A percentile compares a stretch with the other conserved stretches of the same genome.
Conservation (phyloP, 1,140 invertebrate genomes). For the Drosophila tristis region DNA sequence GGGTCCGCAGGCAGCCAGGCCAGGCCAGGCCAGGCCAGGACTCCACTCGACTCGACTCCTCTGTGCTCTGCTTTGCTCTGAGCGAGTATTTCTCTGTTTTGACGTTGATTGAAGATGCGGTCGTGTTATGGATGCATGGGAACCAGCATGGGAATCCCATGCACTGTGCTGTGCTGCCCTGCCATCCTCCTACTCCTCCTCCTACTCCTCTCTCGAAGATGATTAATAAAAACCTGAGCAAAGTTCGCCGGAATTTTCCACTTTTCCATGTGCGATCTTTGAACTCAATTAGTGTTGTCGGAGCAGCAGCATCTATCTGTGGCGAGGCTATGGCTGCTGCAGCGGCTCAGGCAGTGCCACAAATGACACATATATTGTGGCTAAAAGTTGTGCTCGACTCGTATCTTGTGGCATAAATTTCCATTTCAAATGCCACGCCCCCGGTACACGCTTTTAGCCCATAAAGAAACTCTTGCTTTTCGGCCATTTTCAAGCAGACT, state of each 20-base stretch:
- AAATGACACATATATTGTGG: constrained; percentile 72
- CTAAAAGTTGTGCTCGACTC: constrained; percentile 5
- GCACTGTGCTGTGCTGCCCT: neutral
- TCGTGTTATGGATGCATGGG: constrained; percentile 73
- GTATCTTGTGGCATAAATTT: constrained; percentile 60
- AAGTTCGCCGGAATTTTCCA: constrained; percentile 52
- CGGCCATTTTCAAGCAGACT: constrained; percentile 31
- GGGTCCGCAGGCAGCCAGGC: neutral
- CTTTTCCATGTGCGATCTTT: constrained; percentile 63
- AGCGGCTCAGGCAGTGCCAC: constrained; percentile 9
- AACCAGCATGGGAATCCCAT: constrained; percentile 60
- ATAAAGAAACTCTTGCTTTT: constrained; percentile 58
- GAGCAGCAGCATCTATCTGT: constrained; percentile 16
- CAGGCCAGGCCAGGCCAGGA: no score
- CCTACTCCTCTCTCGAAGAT: constrained; percentile 18
- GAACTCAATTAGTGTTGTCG: constrained; percentile 75
- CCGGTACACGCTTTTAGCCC: constrained; percentile 68
- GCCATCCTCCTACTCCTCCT: neutral
- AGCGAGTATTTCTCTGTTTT: constrained; percentile 26
- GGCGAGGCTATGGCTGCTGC: neutral
- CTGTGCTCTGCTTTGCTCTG: constrained; percentile 17
- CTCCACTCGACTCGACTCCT: constrained; percentile 6
- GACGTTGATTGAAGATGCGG: constrained; percentile 80
- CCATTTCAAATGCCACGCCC: constrained; percentile 71
- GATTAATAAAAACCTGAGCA: constrained; percentile 60